phyloP scores from a whole-genome alignment of 1,140 invertebrate genomes.

The Solen grandis region DNA sequence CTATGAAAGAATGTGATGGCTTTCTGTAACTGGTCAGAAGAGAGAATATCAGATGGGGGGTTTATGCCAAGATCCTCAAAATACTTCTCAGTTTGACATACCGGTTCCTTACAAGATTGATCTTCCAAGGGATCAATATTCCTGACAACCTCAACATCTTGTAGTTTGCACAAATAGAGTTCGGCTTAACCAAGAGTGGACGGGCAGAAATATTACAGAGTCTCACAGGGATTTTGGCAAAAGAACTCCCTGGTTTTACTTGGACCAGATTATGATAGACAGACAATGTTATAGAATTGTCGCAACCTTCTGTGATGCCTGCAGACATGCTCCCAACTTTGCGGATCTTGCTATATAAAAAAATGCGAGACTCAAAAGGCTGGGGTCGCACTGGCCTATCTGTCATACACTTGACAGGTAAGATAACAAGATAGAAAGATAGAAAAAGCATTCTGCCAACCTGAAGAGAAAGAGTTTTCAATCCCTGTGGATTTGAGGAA shows the following conservation, averaged over 20 bases:
- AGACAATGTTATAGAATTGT: neutral
- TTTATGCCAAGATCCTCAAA: constrained; percentile 15
- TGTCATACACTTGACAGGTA: neutral
- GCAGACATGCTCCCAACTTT: neutral
- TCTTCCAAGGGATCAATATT: neutral
- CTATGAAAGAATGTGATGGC: neutral
- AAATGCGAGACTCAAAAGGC: neutral
- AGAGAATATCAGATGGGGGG: neutral
- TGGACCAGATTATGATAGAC: constrained; percentile 19
- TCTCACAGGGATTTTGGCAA: constrained; percentile 9
- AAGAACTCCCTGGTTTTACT: neutral
- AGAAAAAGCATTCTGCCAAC: neutral
- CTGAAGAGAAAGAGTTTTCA: neutral
- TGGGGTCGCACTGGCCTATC: neutral
- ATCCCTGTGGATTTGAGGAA: neutral
- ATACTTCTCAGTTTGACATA: neutral
- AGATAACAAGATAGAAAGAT: neutral
- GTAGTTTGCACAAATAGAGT: constrained; percentile 5
- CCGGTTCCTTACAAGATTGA: neutral
- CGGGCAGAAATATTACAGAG: constrained; percentile 7
- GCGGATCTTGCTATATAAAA: constrained; percentile 4
- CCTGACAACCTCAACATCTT: constrained; percentile 6
- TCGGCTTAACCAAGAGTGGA: neutral
- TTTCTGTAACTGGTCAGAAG: neutral
- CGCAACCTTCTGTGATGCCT: constrained; percentile 14